Evolutionary conservation across 2,113 vertebrate species (phyloP).

Genomic region (Hystrix brachyura): DNA sequence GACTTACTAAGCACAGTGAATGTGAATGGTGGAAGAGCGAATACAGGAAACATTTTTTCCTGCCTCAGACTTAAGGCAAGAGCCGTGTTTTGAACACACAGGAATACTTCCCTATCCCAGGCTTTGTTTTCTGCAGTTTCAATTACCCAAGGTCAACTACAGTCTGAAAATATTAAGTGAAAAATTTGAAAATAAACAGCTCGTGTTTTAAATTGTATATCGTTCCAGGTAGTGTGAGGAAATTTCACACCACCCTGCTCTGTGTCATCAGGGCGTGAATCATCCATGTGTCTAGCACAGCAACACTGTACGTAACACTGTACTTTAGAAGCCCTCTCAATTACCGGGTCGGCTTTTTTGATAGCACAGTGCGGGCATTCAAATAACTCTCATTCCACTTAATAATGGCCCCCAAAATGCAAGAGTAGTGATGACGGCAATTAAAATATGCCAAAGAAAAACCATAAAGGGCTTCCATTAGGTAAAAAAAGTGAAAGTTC

Average conservation of each 20-base stretch:
- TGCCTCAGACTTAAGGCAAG: neutral
- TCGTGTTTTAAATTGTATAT: neutral
- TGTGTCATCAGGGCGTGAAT: neutral
- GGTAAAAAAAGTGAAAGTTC: neutral
- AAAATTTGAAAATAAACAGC: neutral
- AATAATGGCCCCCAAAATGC: neutral
- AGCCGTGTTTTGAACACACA: neutral
- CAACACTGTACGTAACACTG: neutral
- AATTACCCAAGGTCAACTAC: neutral
- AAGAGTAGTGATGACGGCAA: too few relatives aligned
- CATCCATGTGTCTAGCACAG: neutral
- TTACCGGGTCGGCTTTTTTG: neutral
- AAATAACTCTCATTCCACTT: neutral
- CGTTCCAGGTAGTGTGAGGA: neutral
- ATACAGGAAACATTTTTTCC: neutral
- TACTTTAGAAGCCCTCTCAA: rapidly evolving
- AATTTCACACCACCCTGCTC: neutral
- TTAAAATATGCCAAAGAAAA: neutral
- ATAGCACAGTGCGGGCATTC: too few relatives aligned
- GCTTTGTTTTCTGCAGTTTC: neutral
- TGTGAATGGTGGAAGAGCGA: neutral
- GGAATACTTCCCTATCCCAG: neutral
- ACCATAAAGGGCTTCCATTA: neutral
- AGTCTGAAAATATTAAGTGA: neutral
- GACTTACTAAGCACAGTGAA: neutral